Percentiles rank a stretch among this genome's conserved stretches.
These are phyloP conservation scores for Antennarius striatus DNA, from an alignment of 2,113 vertebrate species.

Conservation along the genomic window DNA sequence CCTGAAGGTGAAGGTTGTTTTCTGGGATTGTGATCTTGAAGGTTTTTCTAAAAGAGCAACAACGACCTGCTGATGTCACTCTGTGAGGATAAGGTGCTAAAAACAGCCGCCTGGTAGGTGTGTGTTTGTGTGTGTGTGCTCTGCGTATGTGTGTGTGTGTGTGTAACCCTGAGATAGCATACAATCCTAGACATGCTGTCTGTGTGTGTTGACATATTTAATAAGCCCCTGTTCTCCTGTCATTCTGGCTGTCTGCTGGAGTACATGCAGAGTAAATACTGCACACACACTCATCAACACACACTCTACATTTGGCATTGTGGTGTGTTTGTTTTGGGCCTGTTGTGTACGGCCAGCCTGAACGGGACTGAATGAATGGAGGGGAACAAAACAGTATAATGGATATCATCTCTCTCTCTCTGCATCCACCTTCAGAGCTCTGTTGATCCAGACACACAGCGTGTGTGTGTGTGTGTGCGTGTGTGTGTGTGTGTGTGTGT, in stretches of 20 bases:
- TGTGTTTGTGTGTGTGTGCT: conserved; percentile 4
- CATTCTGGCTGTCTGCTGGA: conserved; percentile 28
- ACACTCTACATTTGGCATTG: conserved; percentile 35
- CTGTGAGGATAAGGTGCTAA: conserved; percentile 21
- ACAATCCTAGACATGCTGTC: conserved; percentile 26
- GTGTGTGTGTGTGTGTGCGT: too few relatives aligned
- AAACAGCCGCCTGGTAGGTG: background rate
- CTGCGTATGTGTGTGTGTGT: conserved; percentile 17
- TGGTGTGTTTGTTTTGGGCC: conserved; percentile 41
- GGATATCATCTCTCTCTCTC: conserved; percentile 53
- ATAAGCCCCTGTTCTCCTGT: conserved; percentile 44
- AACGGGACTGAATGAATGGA: conserved; percentile 51
- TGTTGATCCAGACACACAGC: too few relatives aligned
- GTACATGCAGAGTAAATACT: conserved; percentile 41
- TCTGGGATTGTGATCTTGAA: background rate
- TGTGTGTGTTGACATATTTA: conserved; percentile 27
- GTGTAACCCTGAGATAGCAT: conserved; percentile 55
- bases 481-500: too few relatives aligned
- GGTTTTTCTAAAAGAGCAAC: conserved; percentile 1
- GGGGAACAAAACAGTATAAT: conserved; percentile 43
- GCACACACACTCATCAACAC: conserved; percentile 17
- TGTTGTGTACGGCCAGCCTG: conserved; percentile 47
- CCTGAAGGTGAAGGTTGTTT: background rate
- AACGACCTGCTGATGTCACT: background rate
- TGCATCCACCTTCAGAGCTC: conserved; percentile 5